Evolutionary conservation across 2,888 invertebrate genomes (phyloP), one percentile per base, ranked within the genome.

Genomic region (Helicoverpa assulta): DNA sequence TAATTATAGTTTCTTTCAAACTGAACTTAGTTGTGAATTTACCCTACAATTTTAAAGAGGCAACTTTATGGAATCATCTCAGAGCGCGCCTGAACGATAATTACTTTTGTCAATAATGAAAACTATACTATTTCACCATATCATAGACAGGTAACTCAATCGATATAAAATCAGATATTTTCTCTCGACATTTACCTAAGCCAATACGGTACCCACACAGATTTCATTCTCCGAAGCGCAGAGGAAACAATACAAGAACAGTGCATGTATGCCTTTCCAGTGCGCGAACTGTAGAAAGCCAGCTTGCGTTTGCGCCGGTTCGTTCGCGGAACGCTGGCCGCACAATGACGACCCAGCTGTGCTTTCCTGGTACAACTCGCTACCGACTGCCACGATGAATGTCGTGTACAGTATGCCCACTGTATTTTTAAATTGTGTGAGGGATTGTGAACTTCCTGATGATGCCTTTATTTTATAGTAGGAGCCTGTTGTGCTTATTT

Each of bases 281-380:
- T 67, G 74, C 67, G 73, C 54, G 51, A 66, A 68, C 71, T 78
- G 69, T 82, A 85, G 86, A 88, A 88, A 86, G 85, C 85, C 81
- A 26, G 4, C 4, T 4, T 77, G 83, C 75, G 81, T 78, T 54
- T 40, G 69, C 57, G 74, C 52, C 60, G 73, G 64, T 70, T 73
- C 51, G 69, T 87, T 87, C 87, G 88, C 64, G 51, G 87, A 87
- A 87, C 54, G 66, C 58, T 40, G 54, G 69, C 68, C 68, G 71
- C 80, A 86, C 86, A 86, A 87, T 85, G 73, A 75, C 76, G 80
- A 76, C 80, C 70, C 77, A 80, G 77, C 76, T 76, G 73, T 66
- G 81, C 80, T 80, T 87, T 87, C 88, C 86, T 83, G 83, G 86
- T 87, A 87, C 78, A 47, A 61, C 68, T 54, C 47, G 54, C 62